These are phyloP conservation scores for Propithecus coquereli DNA, from an alignment of 2,113 vertebrate genomes.

Conservation along the genomic window DNA sequence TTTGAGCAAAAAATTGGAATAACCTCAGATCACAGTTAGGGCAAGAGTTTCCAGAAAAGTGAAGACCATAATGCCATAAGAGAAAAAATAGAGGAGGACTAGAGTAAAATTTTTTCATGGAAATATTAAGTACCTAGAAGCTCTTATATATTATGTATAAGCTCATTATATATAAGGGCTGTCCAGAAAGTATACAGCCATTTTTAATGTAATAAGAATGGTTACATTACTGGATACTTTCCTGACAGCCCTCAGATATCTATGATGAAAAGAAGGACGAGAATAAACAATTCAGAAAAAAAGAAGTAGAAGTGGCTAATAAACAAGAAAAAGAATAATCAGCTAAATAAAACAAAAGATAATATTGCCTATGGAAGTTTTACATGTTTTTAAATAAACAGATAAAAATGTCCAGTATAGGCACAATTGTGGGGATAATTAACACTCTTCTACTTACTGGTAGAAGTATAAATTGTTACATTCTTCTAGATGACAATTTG, in stretches of 20 bases:
- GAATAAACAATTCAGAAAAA: neutral
- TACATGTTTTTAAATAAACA: neutral
- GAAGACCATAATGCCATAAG: neutral
- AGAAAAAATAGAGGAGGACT: neutral
- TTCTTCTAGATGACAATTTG: neutral
- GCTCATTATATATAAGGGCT: too few species aligned
- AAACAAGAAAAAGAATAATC: neutral
- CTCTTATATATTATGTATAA: neutral
- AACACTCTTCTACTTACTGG: neutral
- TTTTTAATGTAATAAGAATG: neutral
- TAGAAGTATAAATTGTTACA: neutral
- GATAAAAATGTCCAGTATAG: neutral
- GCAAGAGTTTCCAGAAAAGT: neutral
- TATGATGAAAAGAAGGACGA: neutral
- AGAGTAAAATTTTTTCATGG: neutral
- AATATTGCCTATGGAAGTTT: neutral
- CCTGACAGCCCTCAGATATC: too few species aligned
- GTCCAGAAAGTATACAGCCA: too few species aligned
- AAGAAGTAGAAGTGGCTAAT: neutral
- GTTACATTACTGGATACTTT: too few species aligned
- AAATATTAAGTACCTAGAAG: neutral
- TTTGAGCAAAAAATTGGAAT: neutral
- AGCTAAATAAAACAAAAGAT: neutral
- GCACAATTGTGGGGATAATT: neutral
- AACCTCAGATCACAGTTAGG: conserved; percentile 35